Base-by-base conservation (phyloP, 2,797 vertebrate genomes). In the Tympanoctomys barrerae region DNA sequence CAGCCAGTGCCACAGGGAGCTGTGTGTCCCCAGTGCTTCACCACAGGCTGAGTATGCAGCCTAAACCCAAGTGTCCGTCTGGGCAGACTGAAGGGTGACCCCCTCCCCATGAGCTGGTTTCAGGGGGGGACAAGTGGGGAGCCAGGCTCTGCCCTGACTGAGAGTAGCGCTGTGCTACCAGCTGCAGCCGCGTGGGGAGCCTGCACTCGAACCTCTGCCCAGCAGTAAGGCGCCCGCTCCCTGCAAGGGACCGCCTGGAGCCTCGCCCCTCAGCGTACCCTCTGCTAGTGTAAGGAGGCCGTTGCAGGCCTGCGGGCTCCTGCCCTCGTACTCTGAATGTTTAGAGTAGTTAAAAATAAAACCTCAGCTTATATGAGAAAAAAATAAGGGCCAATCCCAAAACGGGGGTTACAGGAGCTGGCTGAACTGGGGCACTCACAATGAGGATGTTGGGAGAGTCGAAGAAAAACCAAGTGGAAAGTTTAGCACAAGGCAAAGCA, bases 121-220 rank as follows among this genome's bases (percentile, higher is more conserved):
- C 49, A 21, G 75, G 31, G 12, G 42, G 73, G 39, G 16, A 1
- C 2, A 12, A 46, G 28, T 8, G 7, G 46, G 31, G 31, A 78
- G 28, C 75, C 26, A 24, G 26, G 75, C 75, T 7, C 46, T 52
- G 26, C 7, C 14, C 46, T 36, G 13, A 39, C 70, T 7, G 5
- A 71, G n/a, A 39, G 36, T 22, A 71, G 33, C n/a, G 22, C 70
- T 39, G 39, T 21, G 4, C 86, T 4, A 12, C 39, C 31, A 9
- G 2, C 5, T 9, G 62, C n/a, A 24, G 61, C n/a, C 6, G 2
- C 0, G 0, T 2, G 24, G 71, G 61, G 57, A 49, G 2, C 49
- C 0, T 12, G 49, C 26, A 36, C 4, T 0, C 3, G 49, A 31
- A 0, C n/a, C 16, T 49, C 57, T 46, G 19, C 84, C 66, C 70